Conservation (phyloP, 2,113 vertebrate genomes). For the Aegithalos caudatus region DNA sequence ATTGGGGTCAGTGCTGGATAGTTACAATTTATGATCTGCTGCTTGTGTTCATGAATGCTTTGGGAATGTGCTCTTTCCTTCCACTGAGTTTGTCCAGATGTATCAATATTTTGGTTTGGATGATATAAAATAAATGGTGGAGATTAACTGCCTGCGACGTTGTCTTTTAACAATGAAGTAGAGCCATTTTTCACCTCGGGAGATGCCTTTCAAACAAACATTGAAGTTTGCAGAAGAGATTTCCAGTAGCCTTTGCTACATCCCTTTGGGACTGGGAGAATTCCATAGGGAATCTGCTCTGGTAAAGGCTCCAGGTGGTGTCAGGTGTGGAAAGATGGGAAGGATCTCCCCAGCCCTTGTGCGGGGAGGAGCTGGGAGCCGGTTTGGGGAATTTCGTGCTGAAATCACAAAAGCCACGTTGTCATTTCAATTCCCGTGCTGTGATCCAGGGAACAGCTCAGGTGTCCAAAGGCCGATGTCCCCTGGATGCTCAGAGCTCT, state of each 20-base stretch:
- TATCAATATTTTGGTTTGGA: slow-evolving; percentile 69
- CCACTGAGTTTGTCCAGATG: slow-evolving; percentile 67
- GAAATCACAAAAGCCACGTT: neutral
- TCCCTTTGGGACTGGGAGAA: neutral
- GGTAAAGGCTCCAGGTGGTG: neutral
- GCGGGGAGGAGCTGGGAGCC: neutral
- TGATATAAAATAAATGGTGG: slow-evolving; percentile 62
- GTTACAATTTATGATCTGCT: slow-evolving; percentile 49
- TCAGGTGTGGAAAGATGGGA: neutral
- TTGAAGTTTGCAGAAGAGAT: neutral
- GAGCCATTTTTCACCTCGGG: neutral
- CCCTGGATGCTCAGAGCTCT: neutral
- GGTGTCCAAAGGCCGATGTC: neutral
- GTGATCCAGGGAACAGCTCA: neutral
- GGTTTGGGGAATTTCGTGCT: neutral
- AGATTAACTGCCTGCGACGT: slow-evolving; percentile 41
- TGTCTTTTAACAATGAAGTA: slow-evolving; percentile 38
- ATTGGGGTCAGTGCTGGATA: slow-evolving; percentile 21
- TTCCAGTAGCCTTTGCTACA: neutral
- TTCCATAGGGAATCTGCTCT: neutral
- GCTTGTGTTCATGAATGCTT: slow-evolving; percentile 52
- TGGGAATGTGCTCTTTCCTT: slow-evolving; percentile 32
- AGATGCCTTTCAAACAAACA: neutral
- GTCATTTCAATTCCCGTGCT: neutral
- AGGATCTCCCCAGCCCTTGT: neutral